A percentile compares a stretch with the other conserved stretches of the same genome.
Evolutionary conservation across 2,113 vertebrate species (phyloP).

Genomic region (Entosphenus tridentatus): DNA sequence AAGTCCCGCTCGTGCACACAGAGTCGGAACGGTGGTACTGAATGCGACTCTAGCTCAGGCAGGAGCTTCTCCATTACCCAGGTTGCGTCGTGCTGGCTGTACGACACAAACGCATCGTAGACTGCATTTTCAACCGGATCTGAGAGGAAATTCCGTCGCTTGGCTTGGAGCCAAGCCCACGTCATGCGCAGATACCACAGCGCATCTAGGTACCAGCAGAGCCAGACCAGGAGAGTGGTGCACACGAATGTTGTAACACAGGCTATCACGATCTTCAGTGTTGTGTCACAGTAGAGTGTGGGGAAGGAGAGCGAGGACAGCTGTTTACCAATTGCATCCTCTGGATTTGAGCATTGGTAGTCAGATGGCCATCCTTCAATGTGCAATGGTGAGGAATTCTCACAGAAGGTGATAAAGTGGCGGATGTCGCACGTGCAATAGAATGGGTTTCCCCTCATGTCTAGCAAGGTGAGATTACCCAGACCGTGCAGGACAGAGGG

Average conservation of each 20-base stretch:
- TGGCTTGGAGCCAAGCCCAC: constrained; percentile 49
- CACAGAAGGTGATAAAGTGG: constrained; percentile 19
- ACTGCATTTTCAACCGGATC: constrained; percentile 18
- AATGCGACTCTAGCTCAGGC: constrained; percentile 35
- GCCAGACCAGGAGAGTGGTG: constrained; percentile 9
- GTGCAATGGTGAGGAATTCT: constrained; percentile 12
- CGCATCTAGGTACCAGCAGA: constrained; percentile 37
- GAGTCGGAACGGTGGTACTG: constrained; percentile 19
- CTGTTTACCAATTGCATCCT: constrained; percentile 20
- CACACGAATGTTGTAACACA: constrained; percentile 22
- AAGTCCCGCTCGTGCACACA: constrained; percentile 61
- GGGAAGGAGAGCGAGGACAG: constrained; percentile 20
- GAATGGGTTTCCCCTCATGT: constrained; percentile 39
- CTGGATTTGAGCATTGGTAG: constrained; percentile 48
- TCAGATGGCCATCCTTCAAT: constrained; percentile 18
- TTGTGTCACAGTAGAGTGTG: constrained; percentile 27
- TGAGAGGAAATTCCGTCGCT: constrained; percentile 19
- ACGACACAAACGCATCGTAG: constrained; percentile 67
- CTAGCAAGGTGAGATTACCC: constrained; percentile 22
- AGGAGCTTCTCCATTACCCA: constrained; percentile 48
- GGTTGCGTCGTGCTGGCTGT: constrained; percentile 35
- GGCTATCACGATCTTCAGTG: constrained; percentile 19
- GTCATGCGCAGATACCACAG: constrained; percentile 56
- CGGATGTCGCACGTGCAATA: constrained; percentile 56
- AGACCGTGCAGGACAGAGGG: constrained; percentile 24